A percentile compares a stretch with the other conserved stretches of the same genome.
These are phyloP conservation scores for Mobula birostris DNA, from an alignment of 2,113 vertebrate genomes.

Conservation along the genomic window DNA sequence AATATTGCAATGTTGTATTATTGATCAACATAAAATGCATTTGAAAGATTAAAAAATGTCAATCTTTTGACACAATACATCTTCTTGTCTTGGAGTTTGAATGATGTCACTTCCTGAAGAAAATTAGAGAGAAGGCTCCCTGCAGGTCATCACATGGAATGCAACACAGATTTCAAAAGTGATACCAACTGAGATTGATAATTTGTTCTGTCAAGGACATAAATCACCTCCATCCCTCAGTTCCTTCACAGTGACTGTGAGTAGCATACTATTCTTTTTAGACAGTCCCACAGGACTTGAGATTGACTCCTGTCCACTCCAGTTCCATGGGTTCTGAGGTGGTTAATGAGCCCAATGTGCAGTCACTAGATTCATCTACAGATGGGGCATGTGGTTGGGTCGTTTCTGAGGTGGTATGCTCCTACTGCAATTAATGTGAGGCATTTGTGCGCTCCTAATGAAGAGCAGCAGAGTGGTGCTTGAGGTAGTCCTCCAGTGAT, in stretches of 20 bases:
- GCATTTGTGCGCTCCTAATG: no score
- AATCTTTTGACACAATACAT: not conserved
- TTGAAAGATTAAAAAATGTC: not conserved
- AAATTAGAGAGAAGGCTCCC: not conserved
- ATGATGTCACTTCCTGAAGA: not conserved
- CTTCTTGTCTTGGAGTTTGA: not conserved
- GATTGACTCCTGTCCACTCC: no score
- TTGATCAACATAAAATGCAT: not conserved
- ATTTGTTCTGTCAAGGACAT: not conserved
- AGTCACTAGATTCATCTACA: no score
- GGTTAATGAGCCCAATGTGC: no score
- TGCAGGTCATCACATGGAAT: not conserved
- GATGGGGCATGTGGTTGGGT: no score
- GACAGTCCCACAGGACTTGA: no score
- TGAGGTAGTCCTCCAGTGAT: no score
- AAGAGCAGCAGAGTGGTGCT: no score
- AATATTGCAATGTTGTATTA: not conserved
- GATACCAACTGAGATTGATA: not conserved
- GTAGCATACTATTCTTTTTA: no score
- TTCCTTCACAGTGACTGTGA: not conserved
- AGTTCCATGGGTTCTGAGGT: no score
- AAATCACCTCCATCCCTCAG: not conserved
- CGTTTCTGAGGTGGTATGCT: no score
- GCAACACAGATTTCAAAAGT: not conserved
- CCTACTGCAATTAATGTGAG: no score